Evolutionary conservation across 2,888 invertebrate genomes (phyloP).

Genomic region (Hemistola chrysoprasaria): DNA sequence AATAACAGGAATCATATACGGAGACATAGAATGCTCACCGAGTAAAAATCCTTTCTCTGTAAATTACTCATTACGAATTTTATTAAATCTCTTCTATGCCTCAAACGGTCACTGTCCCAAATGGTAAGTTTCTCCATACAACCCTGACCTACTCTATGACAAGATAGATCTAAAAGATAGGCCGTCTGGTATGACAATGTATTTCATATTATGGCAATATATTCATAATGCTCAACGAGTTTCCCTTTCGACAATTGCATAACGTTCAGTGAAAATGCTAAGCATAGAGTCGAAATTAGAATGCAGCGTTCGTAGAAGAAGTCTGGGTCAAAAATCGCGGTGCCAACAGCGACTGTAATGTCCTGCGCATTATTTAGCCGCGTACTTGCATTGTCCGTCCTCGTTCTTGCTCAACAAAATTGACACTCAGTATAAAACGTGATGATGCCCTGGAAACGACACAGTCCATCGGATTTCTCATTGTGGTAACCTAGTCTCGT

Average conservation of each 20-base stretch:
- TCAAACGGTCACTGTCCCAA: too few species aligned
- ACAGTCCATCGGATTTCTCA: constrained; percentile 64
- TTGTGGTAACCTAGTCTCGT: constrained; percentile 44
- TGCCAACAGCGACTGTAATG: constrained; percentile 54
- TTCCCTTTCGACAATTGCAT: constrained; percentile 60
- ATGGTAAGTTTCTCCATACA: constrained; percentile 34
- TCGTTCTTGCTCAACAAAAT: constrained; percentile 63
- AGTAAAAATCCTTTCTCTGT: too few species aligned
- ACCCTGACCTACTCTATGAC: constrained; percentile 36
- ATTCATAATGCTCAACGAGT: constrained; percentile 23
- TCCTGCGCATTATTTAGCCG: constrained; percentile 63
- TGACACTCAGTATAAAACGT: constrained; percentile 66
- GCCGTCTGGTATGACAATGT: constrained; percentile 25
- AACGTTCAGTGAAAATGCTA: constrained; percentile 69
- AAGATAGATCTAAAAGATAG: constrained; percentile 31
- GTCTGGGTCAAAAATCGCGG: constrained; percentile 71
- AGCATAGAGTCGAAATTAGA: constrained; percentile 71
- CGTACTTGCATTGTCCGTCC: constrained; percentile 44
- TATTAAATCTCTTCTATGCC: too few species aligned
- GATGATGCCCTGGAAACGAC: constrained; percentile 59
- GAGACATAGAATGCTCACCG: too few species aligned
- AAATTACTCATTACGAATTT: too few species aligned
- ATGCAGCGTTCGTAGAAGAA: constrained; percentile 59
- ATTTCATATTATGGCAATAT: constrained; percentile 14
- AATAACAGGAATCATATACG: too few species aligned